These are phyloP conservation scores for Corvus hawaiiensis DNA, from an alignment of 2,113 vertebrate species.

Conservation along the genomic window DNA sequence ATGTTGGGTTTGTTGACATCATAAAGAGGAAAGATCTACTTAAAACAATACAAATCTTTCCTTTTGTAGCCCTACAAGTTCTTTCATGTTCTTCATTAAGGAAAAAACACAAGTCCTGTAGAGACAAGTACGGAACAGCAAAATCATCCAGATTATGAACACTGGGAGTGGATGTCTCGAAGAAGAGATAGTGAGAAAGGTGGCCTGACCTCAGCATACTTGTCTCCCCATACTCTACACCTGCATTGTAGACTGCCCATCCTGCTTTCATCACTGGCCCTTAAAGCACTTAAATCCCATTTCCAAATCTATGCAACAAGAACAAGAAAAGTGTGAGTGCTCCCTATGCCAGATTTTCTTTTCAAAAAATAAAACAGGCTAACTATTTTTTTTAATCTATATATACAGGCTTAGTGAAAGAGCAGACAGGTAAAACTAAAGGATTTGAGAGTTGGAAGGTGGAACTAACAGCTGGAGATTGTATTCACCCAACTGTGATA, in stretches of 20 bases:
- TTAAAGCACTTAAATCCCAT: background rate
- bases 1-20: background rate
- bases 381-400: background rate
- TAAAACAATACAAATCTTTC: background rate
- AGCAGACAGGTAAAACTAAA: background rate
- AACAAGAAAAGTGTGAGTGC: background rate
- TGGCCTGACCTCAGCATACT: background rate
- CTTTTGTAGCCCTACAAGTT: background rate
- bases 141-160: background rate
- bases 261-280: background rate
- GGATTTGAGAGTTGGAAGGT: background rate
- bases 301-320: background rate
- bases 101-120: background rate
- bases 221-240: background rate
- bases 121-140: background rate
- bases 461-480: conserved; percentile 8
- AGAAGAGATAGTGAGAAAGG: background rate
- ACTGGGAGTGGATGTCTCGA: background rate
- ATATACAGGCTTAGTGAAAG: background rate
- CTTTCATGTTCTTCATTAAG: background rate
- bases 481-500: background rate
- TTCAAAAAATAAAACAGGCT: background rate
- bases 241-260: background rate
- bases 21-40: background rate
- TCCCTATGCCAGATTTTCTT: background rate